These are phyloP conservation scores for Desmophyllum pertusum DNA, from an alignment of 92 coral and sea anemone species.

Conservation along the genomic window DNA sequence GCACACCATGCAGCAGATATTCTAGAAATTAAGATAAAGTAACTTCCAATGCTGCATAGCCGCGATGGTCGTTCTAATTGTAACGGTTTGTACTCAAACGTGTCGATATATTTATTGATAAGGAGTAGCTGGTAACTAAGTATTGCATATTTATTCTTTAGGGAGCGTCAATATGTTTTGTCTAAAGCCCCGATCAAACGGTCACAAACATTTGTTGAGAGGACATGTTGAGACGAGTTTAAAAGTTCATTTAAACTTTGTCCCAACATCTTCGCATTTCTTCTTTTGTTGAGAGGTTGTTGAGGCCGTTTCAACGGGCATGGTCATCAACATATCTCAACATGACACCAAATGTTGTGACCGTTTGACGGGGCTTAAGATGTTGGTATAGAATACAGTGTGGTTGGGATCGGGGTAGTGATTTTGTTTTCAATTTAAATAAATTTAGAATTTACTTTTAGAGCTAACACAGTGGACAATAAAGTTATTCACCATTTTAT, in stretches of 20 bases:
- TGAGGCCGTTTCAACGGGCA: no score
- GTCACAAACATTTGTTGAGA: no score
- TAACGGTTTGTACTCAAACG: neutral
- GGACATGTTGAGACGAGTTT: no score
- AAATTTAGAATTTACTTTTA: neutral
- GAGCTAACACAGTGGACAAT: neutral
- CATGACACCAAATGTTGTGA: no score
- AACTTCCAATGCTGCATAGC: neutral
- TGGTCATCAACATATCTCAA: no score
- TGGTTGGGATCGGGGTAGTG: neutral
- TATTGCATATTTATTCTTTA: neutral
- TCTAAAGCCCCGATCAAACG: no score
- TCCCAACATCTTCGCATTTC: no score
- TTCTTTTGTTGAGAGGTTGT: no score
- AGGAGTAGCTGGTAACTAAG: neutral
- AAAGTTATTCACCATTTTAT: neutral
- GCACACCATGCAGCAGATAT: neutral
- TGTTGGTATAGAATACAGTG: neutral
- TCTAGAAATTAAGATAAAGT: neutral
- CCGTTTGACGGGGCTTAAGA: no score
- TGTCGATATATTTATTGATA: constrained; percentile 8
- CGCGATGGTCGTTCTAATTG: neutral
- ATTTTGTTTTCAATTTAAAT: neutral
- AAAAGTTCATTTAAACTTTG: no score
- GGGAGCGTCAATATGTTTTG: no score